These are phyloP conservation scores for Pelusios castaneus DNA, from an alignment of 2,113 vertebrate species.

Conservation along the genomic window DNA sequence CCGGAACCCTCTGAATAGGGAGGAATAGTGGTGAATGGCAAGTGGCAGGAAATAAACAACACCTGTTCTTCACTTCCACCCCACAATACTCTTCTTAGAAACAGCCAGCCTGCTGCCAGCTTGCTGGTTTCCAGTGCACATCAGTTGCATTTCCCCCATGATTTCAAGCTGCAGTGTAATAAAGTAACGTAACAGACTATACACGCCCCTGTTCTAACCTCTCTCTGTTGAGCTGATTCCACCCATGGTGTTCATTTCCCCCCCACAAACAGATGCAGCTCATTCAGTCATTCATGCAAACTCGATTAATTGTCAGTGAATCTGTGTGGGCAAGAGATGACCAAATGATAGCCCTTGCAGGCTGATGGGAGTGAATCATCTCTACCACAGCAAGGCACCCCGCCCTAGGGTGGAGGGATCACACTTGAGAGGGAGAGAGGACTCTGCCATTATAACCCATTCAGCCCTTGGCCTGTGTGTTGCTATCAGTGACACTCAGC, in stretches of 20 bases:
- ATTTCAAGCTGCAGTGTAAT: too few species aligned
- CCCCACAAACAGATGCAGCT: neutral
- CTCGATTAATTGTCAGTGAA: neutral
- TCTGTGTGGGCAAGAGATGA: neutral
- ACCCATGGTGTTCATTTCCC: neutral
- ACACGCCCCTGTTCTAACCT: too few species aligned
- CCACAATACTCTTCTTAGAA: neutral
- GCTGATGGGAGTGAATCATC: neutral
- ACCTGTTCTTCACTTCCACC: neutral
- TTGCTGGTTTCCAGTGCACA: too few species aligned
- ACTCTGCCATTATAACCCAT: neutral
- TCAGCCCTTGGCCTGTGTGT: neutral
- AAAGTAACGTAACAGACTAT: too few species aligned
- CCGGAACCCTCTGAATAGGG: neutral
- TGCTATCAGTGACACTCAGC: neutral
- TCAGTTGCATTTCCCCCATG: rapidly evolving
- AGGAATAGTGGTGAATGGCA: neutral
- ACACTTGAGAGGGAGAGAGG: neutral
- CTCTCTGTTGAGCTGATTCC: too few species aligned
- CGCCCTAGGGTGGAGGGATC: neutral
- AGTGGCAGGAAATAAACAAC: neutral
- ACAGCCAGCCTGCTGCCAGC: neutral
- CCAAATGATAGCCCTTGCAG: neutral
- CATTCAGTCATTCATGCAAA: neutral
- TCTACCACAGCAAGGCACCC: neutral